Conservation (phyloP, 2,888 invertebrate genomes). For the Agrypnus murinus region DNA sequence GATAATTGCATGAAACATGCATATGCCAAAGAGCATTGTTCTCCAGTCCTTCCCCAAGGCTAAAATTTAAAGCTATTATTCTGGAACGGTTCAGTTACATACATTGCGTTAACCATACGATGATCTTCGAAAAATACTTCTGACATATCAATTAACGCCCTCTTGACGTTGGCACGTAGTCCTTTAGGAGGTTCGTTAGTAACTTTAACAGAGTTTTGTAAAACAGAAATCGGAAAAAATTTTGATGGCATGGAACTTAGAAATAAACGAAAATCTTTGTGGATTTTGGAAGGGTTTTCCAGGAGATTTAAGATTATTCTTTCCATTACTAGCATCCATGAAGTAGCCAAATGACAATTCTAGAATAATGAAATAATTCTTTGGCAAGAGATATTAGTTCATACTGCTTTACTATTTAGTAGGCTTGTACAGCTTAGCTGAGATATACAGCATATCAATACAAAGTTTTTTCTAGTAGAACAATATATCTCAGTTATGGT, state of each 20-base stretch:
- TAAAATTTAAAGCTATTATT: slow-evolving; percentile 65
- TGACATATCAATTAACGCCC: slow-evolving; percentile 86
- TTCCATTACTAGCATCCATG: slow-evolving; percentile 93
- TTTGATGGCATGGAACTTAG: slow-evolving; percentile 93
- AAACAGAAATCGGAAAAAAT: slow-evolving; percentile 90
- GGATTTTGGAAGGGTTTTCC: slow-evolving; percentile 78
- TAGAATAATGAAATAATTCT: slow-evolving; percentile 70
- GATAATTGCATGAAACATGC: slow-evolving; percentile 95
- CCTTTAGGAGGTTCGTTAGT: slow-evolving; percentile 97
- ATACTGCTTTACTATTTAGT: too few relatives aligned
- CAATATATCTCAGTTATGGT: too few relatives aligned
- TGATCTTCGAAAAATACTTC: slow-evolving; percentile 88
- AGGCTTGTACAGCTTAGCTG: too few relatives aligned
- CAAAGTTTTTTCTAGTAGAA: too few relatives aligned
- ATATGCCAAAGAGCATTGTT: slow-evolving; percentile 85
- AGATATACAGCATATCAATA: too few relatives aligned
- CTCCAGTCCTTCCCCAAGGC: slow-evolving; percentile 81
- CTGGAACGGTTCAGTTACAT: too few relatives aligned
- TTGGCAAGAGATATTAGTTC: too few relatives aligned
- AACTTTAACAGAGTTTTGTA: slow-evolving; percentile 95
- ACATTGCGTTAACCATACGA: slow-evolving; percentile 76
- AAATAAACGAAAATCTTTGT: slow-evolving; percentile 86
- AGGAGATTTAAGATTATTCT: slow-evolving; percentile 82
- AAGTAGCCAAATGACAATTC: slow-evolving; percentile 95
- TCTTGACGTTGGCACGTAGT: slow-evolving; percentile 88